Evolutionary conservation across 2,797 vertebrate species (phyloP).

Genomic region (Pseudotriccus pelzelni): DNA sequence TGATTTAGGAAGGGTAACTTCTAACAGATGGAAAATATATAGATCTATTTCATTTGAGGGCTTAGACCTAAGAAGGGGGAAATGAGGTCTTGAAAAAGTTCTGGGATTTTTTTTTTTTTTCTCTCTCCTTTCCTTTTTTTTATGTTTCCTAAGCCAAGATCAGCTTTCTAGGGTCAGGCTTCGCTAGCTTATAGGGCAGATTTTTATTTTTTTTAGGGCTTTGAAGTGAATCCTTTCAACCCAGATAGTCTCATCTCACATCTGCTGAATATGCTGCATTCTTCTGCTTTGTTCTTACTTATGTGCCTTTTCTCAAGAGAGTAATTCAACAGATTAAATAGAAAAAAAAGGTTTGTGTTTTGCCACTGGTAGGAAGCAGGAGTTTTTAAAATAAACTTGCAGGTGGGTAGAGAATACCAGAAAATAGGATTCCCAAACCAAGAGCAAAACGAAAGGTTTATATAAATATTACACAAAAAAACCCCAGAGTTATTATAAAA

Average conservation of each 20-base stretch:
- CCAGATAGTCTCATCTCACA: neutral
- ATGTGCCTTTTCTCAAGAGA: neutral
- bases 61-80: neutral
- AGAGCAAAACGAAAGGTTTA: neutral
- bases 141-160: neutral
- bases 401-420: neutral
- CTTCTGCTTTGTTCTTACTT: neutral
- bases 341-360: neutral
- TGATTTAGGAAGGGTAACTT: neutral
- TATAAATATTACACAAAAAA: neutral
- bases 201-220: neutral
- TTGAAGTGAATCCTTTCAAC: conserved; percentile 13
- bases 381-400: neutral
- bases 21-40: neutral
- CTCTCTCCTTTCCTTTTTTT: neutral
- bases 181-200: neutral
- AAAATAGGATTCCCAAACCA: neutral
- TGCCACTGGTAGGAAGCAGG: neutral
- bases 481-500: neutral
- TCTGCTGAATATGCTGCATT: neutral
- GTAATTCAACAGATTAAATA: neutral
- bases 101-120: neutral
- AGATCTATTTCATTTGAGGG: neutral
- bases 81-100: neutral
- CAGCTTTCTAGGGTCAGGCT: neutral